phyloP scores from a whole-genome alignment of 2,113 vertebrate species.

The Polyodon spathula region DNA sequence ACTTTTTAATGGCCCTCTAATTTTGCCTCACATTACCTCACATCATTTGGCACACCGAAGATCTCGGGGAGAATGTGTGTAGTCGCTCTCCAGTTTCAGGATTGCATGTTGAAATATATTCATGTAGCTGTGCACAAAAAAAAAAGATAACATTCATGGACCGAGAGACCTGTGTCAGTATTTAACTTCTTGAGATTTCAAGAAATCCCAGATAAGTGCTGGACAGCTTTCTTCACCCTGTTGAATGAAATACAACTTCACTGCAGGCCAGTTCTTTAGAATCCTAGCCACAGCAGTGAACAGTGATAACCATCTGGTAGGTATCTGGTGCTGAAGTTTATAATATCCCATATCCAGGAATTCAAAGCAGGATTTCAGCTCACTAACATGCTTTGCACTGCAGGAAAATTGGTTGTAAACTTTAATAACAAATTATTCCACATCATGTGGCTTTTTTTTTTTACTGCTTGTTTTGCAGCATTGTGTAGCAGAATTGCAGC shows the following conservation, averaged over 20 bases:
- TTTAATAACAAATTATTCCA: not conserved
- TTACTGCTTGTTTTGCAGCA: not conserved
- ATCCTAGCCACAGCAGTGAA: not conserved
- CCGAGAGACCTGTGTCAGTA: not conserved
- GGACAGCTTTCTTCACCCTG: not conserved
- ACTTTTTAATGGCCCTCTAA: no score
- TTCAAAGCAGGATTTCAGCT: not conserved
- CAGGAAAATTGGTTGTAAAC: not conserved
- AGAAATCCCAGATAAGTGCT: not conserved
- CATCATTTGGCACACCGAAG: not conserved
- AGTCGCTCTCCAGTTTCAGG: not conserved
- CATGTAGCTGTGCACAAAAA: not conserved
- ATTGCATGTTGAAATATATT: not conserved
- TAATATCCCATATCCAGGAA: not conserved
- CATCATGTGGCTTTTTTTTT: not conserved
- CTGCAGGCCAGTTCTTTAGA: not conserved
- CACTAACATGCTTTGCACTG: not conserved
- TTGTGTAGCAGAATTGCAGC: not conserved
- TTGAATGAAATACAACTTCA: not conserved
- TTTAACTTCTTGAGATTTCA: not conserved
- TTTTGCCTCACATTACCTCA: no score
- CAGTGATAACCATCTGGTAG: no score
- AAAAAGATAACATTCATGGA: not conserved
- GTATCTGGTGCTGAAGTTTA: not conserved
- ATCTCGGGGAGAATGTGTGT: not conserved